These are phyloP conservation scores for Diabrotica balteata DNA, from an alignment of 2,888 invertebrate species.

Conservation along the genomic window DNA sequence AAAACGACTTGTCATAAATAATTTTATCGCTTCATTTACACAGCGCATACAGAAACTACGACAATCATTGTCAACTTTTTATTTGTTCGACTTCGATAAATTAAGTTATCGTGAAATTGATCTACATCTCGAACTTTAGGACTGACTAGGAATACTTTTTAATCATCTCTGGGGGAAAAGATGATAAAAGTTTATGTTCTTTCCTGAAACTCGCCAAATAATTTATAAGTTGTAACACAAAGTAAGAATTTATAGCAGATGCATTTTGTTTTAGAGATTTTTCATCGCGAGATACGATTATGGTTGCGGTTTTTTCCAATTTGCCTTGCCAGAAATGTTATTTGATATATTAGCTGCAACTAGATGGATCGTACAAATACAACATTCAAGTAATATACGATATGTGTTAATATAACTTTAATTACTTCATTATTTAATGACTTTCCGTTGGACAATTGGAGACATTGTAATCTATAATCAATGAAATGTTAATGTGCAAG, in stretches of 20 bases:
- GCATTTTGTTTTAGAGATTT: background rate
- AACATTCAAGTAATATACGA: too few species aligned
- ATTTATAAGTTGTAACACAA: conserved; percentile 6
- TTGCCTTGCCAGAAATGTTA: too few species aligned
- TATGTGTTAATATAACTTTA: too few species aligned
- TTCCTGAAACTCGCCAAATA: background rate
- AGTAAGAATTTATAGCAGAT: conserved; percentile 10
- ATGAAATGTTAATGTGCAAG: too few species aligned
- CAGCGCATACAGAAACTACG: background rate
- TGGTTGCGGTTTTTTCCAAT: too few species aligned
- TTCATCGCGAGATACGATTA: too few species aligned
- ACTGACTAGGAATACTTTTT: conserved; percentile 1
- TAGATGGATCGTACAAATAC: too few species aligned
- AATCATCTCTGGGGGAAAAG: conserved; percentile 2
- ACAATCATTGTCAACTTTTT: conserved; percentile 4
- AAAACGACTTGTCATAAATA: background rate
- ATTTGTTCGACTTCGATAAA: conserved; percentile 3
- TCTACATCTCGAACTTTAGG: conserved; percentile 11
- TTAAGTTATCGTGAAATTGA: conserved; percentile 6
- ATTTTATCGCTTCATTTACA: conserved; percentile 4
- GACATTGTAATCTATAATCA: too few species aligned
- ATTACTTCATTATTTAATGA: too few species aligned
- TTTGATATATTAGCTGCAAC: too few species aligned
- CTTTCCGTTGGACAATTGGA: too few species aligned
- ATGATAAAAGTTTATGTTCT: conserved; percentile 9